Conservation (phyloP, 2,113 vertebrate genomes). For the Bubalus kerabau region DNA sequence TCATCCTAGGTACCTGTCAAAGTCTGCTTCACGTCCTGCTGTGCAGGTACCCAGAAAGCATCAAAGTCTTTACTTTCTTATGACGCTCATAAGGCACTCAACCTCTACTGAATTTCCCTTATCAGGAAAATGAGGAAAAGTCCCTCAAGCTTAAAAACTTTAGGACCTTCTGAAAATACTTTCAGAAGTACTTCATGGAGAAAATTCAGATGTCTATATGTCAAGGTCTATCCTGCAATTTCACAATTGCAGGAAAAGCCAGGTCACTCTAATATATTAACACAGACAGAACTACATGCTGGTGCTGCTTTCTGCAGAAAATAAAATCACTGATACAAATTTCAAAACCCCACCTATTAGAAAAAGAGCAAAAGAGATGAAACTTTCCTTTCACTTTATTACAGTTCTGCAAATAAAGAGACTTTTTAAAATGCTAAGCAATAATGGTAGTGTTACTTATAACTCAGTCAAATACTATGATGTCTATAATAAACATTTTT, state of each 20-base stretch:
- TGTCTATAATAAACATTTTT: not conserved
- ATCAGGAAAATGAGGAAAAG: not conserved
- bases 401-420: not conserved
- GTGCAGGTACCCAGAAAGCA: not conserved
- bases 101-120: not conserved
- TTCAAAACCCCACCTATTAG: not conserved
- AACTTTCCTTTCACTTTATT: not conserved
- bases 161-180: not conserved
- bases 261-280: not conserved
- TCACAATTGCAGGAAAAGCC: not conserved
- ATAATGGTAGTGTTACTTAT: not conserved
- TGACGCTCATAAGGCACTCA: not conserved
- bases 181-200: not conserved
- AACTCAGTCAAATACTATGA: not conserved
- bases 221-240: not conserved
- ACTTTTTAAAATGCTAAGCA: not conserved
- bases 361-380: not conserved
- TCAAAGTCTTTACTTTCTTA: not conserved
- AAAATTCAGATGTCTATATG: not conserved
- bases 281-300: not conserved
- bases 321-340: not conserved
- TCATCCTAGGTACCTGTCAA: not conserved
- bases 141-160: constrained; percentile 22
- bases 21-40: not conserved
- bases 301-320: not conserved